These are phyloP conservation scores for Pristionchus japonicus DNA, from an alignment of 2,888 invertebrate genomes.

Conservation along the genomic window DNA sequence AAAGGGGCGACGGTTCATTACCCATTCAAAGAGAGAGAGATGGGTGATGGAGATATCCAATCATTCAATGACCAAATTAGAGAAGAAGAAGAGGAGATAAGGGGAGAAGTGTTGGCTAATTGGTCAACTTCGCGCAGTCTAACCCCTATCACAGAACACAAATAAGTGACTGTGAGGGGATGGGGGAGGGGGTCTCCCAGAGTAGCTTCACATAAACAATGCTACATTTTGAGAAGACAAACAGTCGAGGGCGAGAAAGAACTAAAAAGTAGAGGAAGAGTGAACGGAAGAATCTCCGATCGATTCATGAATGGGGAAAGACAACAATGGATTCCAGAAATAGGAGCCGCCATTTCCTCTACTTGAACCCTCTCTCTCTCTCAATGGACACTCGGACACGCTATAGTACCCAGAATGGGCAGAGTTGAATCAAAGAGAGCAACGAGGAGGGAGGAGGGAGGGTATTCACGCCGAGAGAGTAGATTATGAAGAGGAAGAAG, in stretches of 20 bases:
- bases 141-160: neutral
- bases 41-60: neutral
- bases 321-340: neutral
- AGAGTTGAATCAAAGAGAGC: slow-evolving; percentile 4
- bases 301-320: neutral
- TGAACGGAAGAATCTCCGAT: neutral
- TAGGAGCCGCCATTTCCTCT: neutral
- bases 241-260: neutral
- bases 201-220: neutral
- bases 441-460: neutral
- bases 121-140: neutral
- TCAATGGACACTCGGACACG: neutral
- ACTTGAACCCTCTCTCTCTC: neutral
- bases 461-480: slow-evolving; percentile 22
- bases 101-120: neutral
- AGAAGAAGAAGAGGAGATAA: neutral
- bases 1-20: slow-evolving; percentile 27
- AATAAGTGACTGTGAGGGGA: neutral
- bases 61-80: slow-evolving; percentile 14
- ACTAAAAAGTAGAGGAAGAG: neutral
- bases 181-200: too few species aligned
- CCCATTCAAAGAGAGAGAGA: neutral
- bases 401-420: neutral
- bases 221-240: neutral
- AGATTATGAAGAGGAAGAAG: slow-evolving; percentile 36